These are phyloP conservation scores for Acleris holmiana DNA, from an alignment of 2,888 invertebrate genomes.

Conservation along the genomic window DNA sequence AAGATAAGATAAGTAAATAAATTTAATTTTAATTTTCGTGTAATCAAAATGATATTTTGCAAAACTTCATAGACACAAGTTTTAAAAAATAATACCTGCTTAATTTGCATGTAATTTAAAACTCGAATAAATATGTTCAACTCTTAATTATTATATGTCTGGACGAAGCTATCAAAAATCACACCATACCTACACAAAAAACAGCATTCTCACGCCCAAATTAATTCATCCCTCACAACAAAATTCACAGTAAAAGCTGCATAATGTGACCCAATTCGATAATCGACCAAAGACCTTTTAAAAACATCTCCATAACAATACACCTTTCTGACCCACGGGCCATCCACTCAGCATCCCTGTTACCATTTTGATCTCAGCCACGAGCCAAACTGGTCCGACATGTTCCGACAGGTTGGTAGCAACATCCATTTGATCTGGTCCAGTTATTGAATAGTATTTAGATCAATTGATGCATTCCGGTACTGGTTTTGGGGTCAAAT, in stretches of 20 bases:
- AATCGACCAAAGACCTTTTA: not conserved
- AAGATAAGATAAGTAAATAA: too few species aligned
- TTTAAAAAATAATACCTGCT: too few species aligned
- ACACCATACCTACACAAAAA: not conserved
- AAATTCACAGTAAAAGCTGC: too few species aligned
- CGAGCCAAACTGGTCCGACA: slow-evolving; percentile 5
- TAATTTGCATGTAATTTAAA: too few species aligned
- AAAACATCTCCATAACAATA: slow-evolving; percentile 16
- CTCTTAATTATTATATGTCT: too few species aligned
- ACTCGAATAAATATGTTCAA: too few species aligned
- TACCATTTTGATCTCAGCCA: slow-evolving; percentile 37
- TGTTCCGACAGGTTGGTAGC: slow-evolving; percentile 6
- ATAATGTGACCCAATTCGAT: too few species aligned
- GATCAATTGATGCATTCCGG: slow-evolving; percentile 1
- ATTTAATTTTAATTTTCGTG: too few species aligned
- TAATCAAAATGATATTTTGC: too few species aligned
- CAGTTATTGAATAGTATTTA: not conserved
- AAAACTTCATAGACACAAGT: too few species aligned
- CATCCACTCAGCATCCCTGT: slow-evolving; percentile 32
- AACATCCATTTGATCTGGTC: slow-evolving; percentile 41
- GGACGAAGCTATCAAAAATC: too few species aligned
- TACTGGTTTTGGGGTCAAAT: slow-evolving; percentile 32
- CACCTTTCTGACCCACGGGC: not conserved
- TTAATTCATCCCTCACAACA: too few species aligned
- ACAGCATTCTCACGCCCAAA: not conserved